Evolutionary conservation across 2,113 vertebrate species (phyloP), one percentile per base, ranked within the genome.

Genomic region (Baryphthengus martii): DNA sequence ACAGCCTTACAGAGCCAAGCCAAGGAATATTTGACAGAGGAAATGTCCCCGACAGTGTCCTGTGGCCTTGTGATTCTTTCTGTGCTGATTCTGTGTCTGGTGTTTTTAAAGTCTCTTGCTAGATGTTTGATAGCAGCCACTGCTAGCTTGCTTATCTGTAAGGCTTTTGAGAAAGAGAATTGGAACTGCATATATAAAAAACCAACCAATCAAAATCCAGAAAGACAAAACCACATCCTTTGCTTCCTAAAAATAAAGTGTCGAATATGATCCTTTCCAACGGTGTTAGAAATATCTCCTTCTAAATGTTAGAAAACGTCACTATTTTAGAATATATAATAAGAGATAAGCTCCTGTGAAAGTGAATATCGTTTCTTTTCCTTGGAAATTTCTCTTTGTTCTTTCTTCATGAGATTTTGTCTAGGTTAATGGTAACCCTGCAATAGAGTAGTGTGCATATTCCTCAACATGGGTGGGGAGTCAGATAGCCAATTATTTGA

Each of bases 401-500:
- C 37, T 76, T 85, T 92, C n/a, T 66, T 29, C 9, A 7, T 63
- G 50, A 28, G 8, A 7, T 79, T 88, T 72, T 88, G 10, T 55
- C 47, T 53, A 58, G 33, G 45, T 83, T 85, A 53, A 73, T 53
- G 40, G 15, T 58, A 45, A 42, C 66, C 33, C 35, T 90, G 40
- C 72, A 45, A 14, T 37, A 72, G 11, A 71, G 55, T n/a, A 39
- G 10, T 5, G 18, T 71, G 55, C 21, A 3, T 71, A 33, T n/a
- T 91, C 33, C n/a, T 86, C 85, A 61, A 5, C 85, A 80, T 95
- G 92, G 75, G 88, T 94, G 95, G 88, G 92, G 90, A 96, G 47
- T 86, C 72, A 77, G 75, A 53, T 80, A 80, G 76, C 78, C 92
- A 95, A 52, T 93, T 86, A 88, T 86, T 94, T 59, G 74, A 94